Base-by-base conservation (phyloP, 2,797 vertebrate genomes). In the Mus spretus region DNA sequence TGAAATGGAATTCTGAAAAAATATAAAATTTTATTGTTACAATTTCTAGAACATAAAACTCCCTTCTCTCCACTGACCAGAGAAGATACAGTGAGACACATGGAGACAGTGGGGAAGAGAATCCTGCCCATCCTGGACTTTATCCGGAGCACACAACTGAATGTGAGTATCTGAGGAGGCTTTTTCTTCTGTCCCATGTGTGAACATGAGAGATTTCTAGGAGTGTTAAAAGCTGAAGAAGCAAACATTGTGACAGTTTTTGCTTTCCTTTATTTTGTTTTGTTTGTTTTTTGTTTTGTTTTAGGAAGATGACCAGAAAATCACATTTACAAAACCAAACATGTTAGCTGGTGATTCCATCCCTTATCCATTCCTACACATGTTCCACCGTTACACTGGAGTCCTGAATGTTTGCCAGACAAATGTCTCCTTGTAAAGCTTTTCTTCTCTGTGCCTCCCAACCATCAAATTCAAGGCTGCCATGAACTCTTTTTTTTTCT, bases 81-180 rank as follows among this genome's bases (percentile, higher is more conserved):
- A 95, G 97, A 98, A 96, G 95, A 98, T 80, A 93, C 95, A 19
- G 82, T 95, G 94, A 96, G 53, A 83, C 97, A 90, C 22, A 98
- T 98, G 97, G 97, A 98, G 63, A 98, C 93, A 12, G 97, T 97
- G 70, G 93, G 97, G 44, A 98, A 98, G 88, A 97, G 82, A 53
- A 97, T 99, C 28, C 84, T 99, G 94, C 98, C 98, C 28, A 83
- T 98, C 67, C 53, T 98, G 97, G 98, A 99, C 98, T 98, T 99
- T 82, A 98, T 98, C 78, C 97, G 98, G 95, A 98, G 98, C 97
- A 99, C 98, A 74, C 98, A 98, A 97, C 86, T 98, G 94, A 97
- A 96, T 44, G 98, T 98, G 97, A 97, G 98, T 98, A 98, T 93
- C 95, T 95, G 87, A 96, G 96, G 91, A 93, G 70, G 31, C 4